A percentile compares a stretch with the other conserved stretches of the same genome.
phyloP scores from a whole-genome alignment of 2,888 invertebrate genomes.

The Iselma pallidipennis region DNA sequence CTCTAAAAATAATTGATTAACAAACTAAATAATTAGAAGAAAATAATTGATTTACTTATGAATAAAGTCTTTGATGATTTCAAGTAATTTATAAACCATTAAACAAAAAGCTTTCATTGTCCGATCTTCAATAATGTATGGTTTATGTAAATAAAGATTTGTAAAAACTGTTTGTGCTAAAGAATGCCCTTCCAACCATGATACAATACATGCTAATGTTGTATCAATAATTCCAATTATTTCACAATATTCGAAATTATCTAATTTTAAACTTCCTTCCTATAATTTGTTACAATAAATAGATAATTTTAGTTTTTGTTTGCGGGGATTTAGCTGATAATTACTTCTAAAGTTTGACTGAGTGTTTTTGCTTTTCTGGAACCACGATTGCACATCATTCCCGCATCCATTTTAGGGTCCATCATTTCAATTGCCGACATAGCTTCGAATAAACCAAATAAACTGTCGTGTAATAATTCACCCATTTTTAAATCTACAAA shows the following conservation, averaged over 20 bases:
- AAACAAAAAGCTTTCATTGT: constrained; percentile 84
- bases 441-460: constrained; percentile 93
- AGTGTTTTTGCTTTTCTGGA: constrained; percentile 84
- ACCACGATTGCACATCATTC: constrained; percentile 92
- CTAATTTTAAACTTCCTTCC: constrained; percentile 77
- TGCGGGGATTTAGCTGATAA: constrained; percentile 5
- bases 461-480: constrained; percentile 87
- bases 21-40: constrained; percentile 1
- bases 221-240: constrained; percentile 93
- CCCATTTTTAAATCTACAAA: constrained; percentile 76
- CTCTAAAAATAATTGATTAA: constrained; percentile 56
- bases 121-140: constrained; percentile 80
- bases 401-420: constrained; percentile 99
- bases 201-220: constrained; percentile 90
- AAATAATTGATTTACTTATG: constrained; percentile 66
- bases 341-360: constrained; percentile 81
- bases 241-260: constrained; percentile 75
- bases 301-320: background rate
- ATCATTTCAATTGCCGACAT: constrained; percentile 99
- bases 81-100: constrained; percentile 85
- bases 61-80: constrained; percentile 86
- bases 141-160: constrained; percentile 92
- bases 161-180: constrained; percentile 97
- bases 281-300: constrained; percentile 54
- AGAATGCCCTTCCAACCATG: constrained; percentile 97